Evolutionary conservation across 2,888 invertebrate genomes (phyloP), one percentile per base, ranked within the genome.

Genomic region (Branchipolynoe longqiensis): DNA sequence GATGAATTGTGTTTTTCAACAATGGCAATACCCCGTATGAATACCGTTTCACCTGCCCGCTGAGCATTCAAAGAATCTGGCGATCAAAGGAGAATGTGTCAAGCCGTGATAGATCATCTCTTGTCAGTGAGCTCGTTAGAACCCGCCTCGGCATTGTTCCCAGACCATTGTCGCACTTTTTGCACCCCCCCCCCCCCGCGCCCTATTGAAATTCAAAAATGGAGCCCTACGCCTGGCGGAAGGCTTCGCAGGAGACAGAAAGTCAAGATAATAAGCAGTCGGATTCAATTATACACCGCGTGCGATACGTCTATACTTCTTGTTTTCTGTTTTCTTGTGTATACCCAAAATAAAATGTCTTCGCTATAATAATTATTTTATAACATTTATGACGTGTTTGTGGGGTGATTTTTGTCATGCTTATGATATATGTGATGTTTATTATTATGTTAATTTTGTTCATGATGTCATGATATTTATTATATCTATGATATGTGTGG

Each of bases 51-150:
- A 78, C 78, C 78, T 78, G 78, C 78, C 28, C 33, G 28, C 14
- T 48, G 78, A 33, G 78, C 33, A 78, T 78, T 78, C 78, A 78
- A 78, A 54, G 78, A 78, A 78, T 78, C 78, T 78, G 78, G 78
- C 78, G 78, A 78, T 78, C 78, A 78, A 78, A 78, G 48, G 78
- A 78, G 54, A 78, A 78, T 78, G 78, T 78, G 48, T 41, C 78
- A 78, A 22, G 48, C 41, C 3, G 22, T 78, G 78, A 78, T 78
- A 78, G 78, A 78, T 78, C 78, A 54, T 69, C 48, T 25, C 78
- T 48, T 78, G 78, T 54, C 78, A 48, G 48, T 54, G 28, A 48
- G 25, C 78, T 78, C 54, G 78, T 78, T 78, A 78, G 78, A 48
- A 41, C n/a, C n/a, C n/a, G n/a, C n/a, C n/a, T n/a, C n/a, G n/a